A percentile compares a stretch with the other conserved stretches of the same genome.
These are phyloP conservation scores for Cosmia pyralina DNA, from an alignment of 2,888 invertebrate genomes.

Conservation along the genomic window DNA sequence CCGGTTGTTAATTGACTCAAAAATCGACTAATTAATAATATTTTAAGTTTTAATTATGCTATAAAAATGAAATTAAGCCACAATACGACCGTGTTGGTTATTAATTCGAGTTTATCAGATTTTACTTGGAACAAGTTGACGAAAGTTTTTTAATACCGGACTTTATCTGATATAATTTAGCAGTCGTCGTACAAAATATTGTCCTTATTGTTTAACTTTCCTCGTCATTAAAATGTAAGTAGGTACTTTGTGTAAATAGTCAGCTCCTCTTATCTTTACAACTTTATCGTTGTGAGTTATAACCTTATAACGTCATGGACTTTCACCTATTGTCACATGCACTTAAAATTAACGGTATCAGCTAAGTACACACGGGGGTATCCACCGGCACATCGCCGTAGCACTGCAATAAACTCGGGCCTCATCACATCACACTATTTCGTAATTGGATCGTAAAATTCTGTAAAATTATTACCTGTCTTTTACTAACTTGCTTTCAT, in stretches of 20 bases:
- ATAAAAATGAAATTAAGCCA: slow-evolving; percentile 63
- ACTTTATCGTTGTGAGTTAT: slow-evolving; percentile 57
- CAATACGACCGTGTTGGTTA: slow-evolving; percentile 61
- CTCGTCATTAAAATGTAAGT: slow-evolving; percentile 16
- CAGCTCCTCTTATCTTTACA: slow-evolving; percentile 54
- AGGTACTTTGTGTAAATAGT: slow-evolving; percentile 26
- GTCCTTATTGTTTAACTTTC: slow-evolving; percentile 40
- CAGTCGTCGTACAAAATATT: slow-evolving; percentile 29
- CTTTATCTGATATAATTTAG: slow-evolving; percentile 39
- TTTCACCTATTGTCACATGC: slow-evolving; percentile 53
- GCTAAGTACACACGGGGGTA: slow-evolving; percentile 58
- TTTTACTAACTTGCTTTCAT: slow-evolving; percentile 73
- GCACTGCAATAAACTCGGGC: slow-evolving; percentile 73
- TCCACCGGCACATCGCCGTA: slow-evolving; percentile 68
- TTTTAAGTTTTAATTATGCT: slow-evolving; percentile 69
- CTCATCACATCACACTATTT: slow-evolving; percentile 79
- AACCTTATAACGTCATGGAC: slow-evolving; percentile 25
- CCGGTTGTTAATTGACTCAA: slow-evolving; percentile 72
- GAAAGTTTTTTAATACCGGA: slow-evolving; percentile 48
- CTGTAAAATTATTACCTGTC: slow-evolving; percentile 74
- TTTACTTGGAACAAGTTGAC: slow-evolving; percentile 56
- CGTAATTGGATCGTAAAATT: slow-evolving; percentile 79
- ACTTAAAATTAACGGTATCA: slow-evolving; percentile 65
- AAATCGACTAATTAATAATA: slow-evolving; percentile 76
- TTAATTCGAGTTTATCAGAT: slow-evolving; percentile 63